These are phyloP conservation scores for Montipora capricornis DNA, from an alignment of 64 coral and sea anemone genomes.

Conservation along the genomic window DNA sequence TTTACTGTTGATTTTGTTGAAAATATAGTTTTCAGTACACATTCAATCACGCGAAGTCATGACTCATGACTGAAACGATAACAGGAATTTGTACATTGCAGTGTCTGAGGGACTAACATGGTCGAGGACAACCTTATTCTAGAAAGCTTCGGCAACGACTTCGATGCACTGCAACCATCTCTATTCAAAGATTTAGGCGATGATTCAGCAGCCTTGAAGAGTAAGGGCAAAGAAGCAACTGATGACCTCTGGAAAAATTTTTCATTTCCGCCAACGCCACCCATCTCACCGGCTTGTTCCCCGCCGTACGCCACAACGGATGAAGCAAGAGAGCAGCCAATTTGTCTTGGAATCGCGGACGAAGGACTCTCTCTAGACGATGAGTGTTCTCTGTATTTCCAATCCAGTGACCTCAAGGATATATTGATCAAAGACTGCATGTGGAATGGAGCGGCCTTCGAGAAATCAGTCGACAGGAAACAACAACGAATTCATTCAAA, in stretches of 20 bases:
- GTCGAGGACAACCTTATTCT: slow-evolving; percentile 46
- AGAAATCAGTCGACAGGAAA: slow-evolving; percentile 59
- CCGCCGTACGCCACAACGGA: slow-evolving; percentile 64
- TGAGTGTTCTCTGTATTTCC: slow-evolving; percentile 88
- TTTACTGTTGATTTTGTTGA: slow-evolving; percentile 12
- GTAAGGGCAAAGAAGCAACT: slow-evolving; percentile 61
- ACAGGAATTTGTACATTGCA: slow-evolving; percentile 21
- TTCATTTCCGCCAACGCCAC: slow-evolving; percentile 90
- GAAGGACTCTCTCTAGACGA: slow-evolving; percentile 72
- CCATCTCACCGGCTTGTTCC: slow-evolving; percentile 84
- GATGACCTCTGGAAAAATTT: slow-evolving; percentile 75
- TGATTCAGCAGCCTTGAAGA: slow-evolving; percentile 79
- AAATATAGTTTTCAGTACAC: slow-evolving; percentile 49
- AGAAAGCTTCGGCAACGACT: slow-evolving; percentile 69
- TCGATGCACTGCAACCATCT: slow-evolving; percentile 82
- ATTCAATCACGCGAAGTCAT: slow-evolving; percentile 45
- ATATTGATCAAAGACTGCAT: slow-evolving; percentile 97
- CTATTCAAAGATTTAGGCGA: slow-evolving; percentile 88
- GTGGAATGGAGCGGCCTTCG: slow-evolving; percentile 91
- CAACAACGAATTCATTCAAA: slow-evolving; percentile 45
- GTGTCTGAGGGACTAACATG: slow-evolving; percentile 6
- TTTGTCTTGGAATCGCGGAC: slow-evolving; percentile 85
- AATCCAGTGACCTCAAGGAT: slow-evolving; percentile 89
- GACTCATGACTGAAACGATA: slow-evolving; percentile 5
- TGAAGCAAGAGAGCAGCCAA: slow-evolving; percentile 73